phyloP scores from a whole-genome alignment of 2,113 vertebrate genomes.

The Pardalotus punctatus region DNA sequence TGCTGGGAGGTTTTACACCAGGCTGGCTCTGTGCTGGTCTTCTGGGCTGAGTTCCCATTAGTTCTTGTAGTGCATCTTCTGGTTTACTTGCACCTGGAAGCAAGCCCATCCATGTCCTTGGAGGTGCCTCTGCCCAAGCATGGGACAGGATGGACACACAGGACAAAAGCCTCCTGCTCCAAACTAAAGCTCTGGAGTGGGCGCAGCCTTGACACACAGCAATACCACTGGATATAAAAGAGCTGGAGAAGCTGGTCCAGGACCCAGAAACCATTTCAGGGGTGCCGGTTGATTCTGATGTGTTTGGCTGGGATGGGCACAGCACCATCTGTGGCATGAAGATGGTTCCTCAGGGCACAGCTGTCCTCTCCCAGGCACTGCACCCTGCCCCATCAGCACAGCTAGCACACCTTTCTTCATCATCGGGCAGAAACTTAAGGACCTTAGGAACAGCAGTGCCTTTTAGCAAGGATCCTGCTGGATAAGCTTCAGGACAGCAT shows the following conservation, averaged over 20 bases:
- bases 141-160: fast-evolving
- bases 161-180: neutral
- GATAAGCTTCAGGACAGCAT: neutral
- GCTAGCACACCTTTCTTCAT: neutral
- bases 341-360: neutral
- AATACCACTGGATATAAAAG: neutral
- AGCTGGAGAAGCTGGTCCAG: neutral
- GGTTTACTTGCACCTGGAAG: neutral
- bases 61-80: neutral
- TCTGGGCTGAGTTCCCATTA: neutral
- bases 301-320: neutral
- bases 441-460: neutral
- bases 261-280: neutral
- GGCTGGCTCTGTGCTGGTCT: neutral
- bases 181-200: neutral
- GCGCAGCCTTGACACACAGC: fast-evolving
- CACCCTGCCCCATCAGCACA: fast-evolving
- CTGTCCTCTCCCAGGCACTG: neutral
- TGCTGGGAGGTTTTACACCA: neutral
- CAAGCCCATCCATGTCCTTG: fast-evolving
- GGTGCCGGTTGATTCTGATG: neutral
- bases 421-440: neutral
- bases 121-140: neutral
- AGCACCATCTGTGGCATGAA: neutral
- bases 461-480: neutral